These are phyloP conservation scores for Desoria tigrina DNA, from an alignment of 2,888 invertebrate species.

Conservation along the genomic window DNA sequence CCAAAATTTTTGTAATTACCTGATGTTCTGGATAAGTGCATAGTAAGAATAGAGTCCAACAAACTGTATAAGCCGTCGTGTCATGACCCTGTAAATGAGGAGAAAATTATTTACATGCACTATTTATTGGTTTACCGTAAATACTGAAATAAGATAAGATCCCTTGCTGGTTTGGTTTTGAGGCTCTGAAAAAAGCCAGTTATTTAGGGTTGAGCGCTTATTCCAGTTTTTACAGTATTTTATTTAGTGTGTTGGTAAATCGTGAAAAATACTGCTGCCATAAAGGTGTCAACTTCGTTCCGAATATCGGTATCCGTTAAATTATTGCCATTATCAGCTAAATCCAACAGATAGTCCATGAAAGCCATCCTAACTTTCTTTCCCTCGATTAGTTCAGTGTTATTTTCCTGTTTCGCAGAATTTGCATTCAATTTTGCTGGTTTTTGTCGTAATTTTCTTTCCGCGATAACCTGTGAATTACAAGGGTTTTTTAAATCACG, in stretches of 20 bases:
- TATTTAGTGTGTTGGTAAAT: too few species aligned
- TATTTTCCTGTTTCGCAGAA: too few species aligned
- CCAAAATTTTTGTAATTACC: neutral
- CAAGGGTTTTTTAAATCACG: too few species aligned
- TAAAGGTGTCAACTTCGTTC: slow-evolving; percentile 26
- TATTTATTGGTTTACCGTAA: neutral
- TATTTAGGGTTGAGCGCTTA: too few species aligned
- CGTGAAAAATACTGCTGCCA: slow-evolving; percentile 28
- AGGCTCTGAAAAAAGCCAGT: neutral
- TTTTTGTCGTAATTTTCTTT: slow-evolving; percentile 15
- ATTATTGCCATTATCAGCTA: neutral
- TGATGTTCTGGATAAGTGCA: slow-evolving; percentile 23
- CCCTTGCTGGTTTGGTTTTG: neutral
- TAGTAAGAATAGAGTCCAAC: slow-evolving; percentile 26
- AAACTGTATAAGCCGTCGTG: slow-evolving; percentile 35
- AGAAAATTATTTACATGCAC: neutral
- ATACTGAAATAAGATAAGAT: too few species aligned
- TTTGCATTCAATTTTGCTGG: neutral
- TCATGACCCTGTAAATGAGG: slow-evolving; percentile 34
- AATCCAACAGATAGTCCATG: slow-evolving; percentile 22
- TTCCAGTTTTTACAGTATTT: too few species aligned
- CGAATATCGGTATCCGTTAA: slow-evolving; percentile 19
- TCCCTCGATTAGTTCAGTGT: slow-evolving; percentile 8
- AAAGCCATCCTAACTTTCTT: slow-evolving; percentile 22
- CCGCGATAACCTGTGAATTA: slow-evolving; percentile 22